phyloP scores from a whole-genome alignment of 2,888 invertebrate genomes.

The Acholoe squamosa region DNA sequence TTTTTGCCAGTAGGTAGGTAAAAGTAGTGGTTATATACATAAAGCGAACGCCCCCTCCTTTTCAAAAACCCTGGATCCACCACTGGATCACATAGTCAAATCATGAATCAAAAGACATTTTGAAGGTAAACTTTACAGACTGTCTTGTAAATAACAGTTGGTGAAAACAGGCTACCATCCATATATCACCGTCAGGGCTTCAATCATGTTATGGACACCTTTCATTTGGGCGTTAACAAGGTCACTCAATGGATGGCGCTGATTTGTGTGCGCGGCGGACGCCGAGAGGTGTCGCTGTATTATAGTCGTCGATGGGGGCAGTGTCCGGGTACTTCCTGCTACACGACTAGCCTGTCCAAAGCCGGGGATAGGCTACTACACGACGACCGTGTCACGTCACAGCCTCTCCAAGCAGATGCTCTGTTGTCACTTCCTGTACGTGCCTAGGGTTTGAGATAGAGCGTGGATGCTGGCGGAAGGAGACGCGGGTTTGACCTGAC shows the following conservation, averaged over 20 bases:
- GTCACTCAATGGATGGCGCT: slow-evolving; percentile 1
- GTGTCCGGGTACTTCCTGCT: background rate
- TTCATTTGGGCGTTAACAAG: slow-evolving; percentile 3
- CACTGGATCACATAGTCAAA: no score
- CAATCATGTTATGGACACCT: background rate
- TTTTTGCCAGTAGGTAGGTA: no score
- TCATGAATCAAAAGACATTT: no score
- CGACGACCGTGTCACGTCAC: background rate
- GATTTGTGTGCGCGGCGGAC: background rate
- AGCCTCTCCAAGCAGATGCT: background rate
- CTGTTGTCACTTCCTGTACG: slow-evolving; percentile 1
- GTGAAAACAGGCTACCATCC: background rate
- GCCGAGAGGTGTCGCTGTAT: background rate
- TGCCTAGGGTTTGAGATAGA: background rate
- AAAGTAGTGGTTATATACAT: no score
- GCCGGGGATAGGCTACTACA: background rate
- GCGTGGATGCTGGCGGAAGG: background rate
- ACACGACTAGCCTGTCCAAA: background rate
- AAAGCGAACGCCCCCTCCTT: no score
- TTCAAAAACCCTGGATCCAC: no score
- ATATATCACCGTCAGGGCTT: background rate
- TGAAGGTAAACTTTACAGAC: no score
- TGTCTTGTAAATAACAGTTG: background rate
- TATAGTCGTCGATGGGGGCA: background rate
- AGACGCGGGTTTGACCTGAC: no score